phyloP scores from a whole-genome alignment of 2,113 vertebrate species.

The Malurus elegans region DNA sequence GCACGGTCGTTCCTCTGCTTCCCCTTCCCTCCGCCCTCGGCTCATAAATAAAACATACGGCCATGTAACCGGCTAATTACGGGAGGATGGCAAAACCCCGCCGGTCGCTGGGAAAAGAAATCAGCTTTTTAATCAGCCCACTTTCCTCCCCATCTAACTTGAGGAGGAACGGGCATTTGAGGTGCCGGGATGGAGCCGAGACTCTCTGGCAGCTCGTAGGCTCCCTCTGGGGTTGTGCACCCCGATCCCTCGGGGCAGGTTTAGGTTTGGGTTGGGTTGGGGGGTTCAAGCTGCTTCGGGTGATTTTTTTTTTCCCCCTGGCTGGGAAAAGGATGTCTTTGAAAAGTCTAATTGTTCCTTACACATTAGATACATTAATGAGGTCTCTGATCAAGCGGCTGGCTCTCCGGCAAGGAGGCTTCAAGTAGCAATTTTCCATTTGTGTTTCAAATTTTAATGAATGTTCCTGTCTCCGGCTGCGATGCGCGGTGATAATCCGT shows the following conservation, averaged over 20 bases:
- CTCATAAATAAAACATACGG: slow-evolving; percentile 70
- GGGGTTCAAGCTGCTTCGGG: neutral
- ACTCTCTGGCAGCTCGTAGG: neutral
- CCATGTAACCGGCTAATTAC: slow-evolving; percentile 67
- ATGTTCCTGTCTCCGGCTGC: slow-evolving; percentile 61
- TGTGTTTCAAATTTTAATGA: slow-evolving; percentile 81
- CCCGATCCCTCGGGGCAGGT: neutral
- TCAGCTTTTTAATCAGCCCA: slow-evolving; percentile 39
- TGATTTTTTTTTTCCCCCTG: neutral
- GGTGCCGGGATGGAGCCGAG: neutral
- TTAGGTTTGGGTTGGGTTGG: neutral
- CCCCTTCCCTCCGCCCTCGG: slow-evolving; percentile 59
- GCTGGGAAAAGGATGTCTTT: slow-evolving; percentile 44
- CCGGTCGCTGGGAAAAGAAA: slow-evolving; percentile 46
- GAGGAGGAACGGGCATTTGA: neutral
- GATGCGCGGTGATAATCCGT: slow-evolving; percentile 40
- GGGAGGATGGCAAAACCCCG: slow-evolving; percentile 59
- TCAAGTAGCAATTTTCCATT: slow-evolving; percentile 79
- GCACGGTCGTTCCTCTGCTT: slow-evolving; percentile 52
- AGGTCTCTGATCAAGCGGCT: slow-evolving; percentile 66
- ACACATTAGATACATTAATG: slow-evolving; percentile 61
- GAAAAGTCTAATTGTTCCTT: slow-evolving; percentile 54
- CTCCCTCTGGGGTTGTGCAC: neutral
- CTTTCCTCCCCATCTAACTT: slow-evolving; percentile 5
- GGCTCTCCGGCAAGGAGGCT: slow-evolving; percentile 64